Base-by-base conservation (phyloP, 2,888 invertebrate genomes). In the Drosophila quinaria region DNA sequence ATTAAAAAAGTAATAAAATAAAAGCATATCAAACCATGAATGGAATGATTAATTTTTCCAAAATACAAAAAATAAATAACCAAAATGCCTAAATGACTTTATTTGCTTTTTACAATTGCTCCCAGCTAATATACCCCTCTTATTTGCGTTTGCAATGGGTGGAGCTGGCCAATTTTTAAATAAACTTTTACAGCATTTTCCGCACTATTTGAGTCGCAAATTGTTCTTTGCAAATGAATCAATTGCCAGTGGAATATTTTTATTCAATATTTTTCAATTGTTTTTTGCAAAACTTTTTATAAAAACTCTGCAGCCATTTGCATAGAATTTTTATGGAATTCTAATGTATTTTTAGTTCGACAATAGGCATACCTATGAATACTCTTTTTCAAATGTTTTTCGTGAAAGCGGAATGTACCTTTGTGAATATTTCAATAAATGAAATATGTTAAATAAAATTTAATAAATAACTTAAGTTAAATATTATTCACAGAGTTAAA, bases 151-250 rank as follows among this genome's bases (percentile, higher is more conserved):
- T 25, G 2, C 35, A 33, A 22, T 35, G 35, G 44, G 35, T 35
- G 15, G 25, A 15, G 1, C 25, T 15, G 33, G 19, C 25, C 55
- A 70, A 75, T 89, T 88, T 78, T 74, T 70, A 56, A 81, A 85
- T 51, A 76, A 87, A 55, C 56, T 70, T 78, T 78, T 66, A 25
- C 51, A 52, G 54, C 73, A 68, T 80, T 79, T 89, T 85, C 85
- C 88, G 80, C 80, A 89, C 87, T 89, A 87, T 85, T 85, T 85
- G 87, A 78, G 52, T 54, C 71, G 35, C 41, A 81, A 84, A 85
- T 72, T 75, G 89, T 76, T 87, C 79, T 69, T 61, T 42, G 85
- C 81, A 62, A 72, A 86, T 74, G 72, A 89, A 89, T 87, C 89
- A 87, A 87, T 87, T 70, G 73, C 61, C 68, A 62, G 62, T 78